Percentiles rank a stretch among this genome's conserved stretches.
phyloP scores from a whole-genome alignment of 2,888 invertebrate species.

The Drosophila prostipennis region DNA sequence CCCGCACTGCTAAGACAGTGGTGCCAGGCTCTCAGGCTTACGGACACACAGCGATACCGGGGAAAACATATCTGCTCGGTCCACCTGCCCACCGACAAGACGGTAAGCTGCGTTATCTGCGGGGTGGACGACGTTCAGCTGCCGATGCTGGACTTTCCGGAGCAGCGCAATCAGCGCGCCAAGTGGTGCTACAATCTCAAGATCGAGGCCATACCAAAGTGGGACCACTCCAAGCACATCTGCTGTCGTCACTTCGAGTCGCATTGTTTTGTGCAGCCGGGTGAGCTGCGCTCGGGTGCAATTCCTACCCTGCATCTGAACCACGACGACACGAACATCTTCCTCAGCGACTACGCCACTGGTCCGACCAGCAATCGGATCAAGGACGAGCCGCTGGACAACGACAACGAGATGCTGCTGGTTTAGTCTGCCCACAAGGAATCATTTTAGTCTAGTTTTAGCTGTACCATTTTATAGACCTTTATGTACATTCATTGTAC shows the following conservation, averaged over 20 bases:
- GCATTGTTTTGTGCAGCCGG: conserved; percentile 56
- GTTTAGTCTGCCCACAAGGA: conserved; percentile 17
- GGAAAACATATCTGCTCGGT: conserved; percentile 53
- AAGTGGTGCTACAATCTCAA: conserved; percentile 74
- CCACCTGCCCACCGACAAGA: conserved; percentile 52
- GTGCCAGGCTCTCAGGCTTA: conserved; percentile 57
- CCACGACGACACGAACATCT: conserved; percentile 73
- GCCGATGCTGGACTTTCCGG: conserved; percentile 64
- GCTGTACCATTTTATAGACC: conserved; percentile 27
- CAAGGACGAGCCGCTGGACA: conserved; percentile 64
- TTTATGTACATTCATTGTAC: conserved; percentile 27
- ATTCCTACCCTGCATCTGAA: conserved; percentile 75
- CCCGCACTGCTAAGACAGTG: conserved; percentile 53
- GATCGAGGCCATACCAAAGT: conserved; percentile 63
- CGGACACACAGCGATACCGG: conserved; percentile 39
- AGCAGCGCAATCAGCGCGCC: conserved; percentile 62
- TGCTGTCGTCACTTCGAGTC: conserved; percentile 74
- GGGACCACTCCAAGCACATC: conserved; percentile 62
- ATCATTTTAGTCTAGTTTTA: conserved; percentile 40
- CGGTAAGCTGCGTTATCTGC: conserved; percentile 57
- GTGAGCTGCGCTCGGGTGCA: conserved; percentile 67
- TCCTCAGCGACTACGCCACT: conserved; percentile 59
- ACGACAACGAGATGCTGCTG: conserved; percentile 60
- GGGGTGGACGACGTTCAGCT: conserved; percentile 48
- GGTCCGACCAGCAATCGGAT: conserved; percentile 34